Conservation (phyloP, 2,113 vertebrate genomes). For the Carlito syrichta region DNA sequence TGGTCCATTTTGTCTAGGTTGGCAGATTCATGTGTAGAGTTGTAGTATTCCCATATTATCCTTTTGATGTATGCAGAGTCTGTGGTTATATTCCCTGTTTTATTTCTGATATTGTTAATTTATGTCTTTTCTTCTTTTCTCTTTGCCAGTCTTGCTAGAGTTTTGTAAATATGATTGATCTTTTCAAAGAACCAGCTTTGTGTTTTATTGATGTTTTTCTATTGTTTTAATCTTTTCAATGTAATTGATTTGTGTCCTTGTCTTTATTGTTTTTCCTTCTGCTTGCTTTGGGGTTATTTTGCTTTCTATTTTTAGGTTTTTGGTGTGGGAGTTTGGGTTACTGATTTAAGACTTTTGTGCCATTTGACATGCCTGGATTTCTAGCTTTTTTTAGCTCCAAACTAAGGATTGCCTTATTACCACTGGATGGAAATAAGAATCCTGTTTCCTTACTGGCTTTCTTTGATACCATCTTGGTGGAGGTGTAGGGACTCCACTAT, state of each 20-base stretch:
- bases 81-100: background rate
- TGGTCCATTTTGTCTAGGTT: background rate
- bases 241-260: background rate
- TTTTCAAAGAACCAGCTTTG: background rate
- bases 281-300: background rate
- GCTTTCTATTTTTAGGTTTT: background rate
- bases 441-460: background rate
- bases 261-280: background rate
- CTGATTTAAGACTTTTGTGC: background rate
- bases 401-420: background rate
- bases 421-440: background rate
- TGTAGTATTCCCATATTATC: background rate
- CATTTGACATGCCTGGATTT: background rate
- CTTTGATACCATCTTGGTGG: background rate
- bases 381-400: background rate
- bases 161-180: background rate
- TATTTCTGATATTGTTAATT: background rate
- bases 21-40: background rate
- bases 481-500: background rate
- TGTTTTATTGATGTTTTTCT: background rate
- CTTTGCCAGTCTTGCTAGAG: background rate
- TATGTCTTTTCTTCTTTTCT: background rate
- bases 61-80: background rate
- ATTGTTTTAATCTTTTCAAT: background rate
- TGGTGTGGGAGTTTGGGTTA: background rate